phyloP scores from a whole-genome alignment of 2,113 vertebrate species.

The Emydocephalus ijimae region DNA sequence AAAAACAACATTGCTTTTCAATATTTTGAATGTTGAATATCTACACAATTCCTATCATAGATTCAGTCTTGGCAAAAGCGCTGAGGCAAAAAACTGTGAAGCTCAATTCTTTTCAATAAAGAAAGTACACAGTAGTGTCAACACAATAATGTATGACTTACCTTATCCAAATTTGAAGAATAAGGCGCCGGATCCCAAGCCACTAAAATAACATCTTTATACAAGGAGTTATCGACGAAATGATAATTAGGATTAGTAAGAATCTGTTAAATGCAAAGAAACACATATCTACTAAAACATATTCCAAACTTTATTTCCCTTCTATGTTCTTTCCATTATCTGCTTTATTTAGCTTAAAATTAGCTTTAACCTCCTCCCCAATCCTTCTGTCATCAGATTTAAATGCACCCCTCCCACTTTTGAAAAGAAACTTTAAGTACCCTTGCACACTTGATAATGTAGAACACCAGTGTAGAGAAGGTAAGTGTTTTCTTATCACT shows the following conservation, averaged over 20 bases:
- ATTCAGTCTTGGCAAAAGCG: not conserved
- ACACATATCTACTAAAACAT: not conserved
- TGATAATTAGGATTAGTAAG: conserved; percentile 85
- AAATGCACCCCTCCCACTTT: not conserved
- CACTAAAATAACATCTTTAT: conserved; percentile 90
- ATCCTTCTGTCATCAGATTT: not conserved
- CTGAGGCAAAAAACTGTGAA: not conserved
- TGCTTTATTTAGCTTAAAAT: not conserved
- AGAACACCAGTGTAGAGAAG: not conserved
- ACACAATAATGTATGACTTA: conserved; percentile 58
- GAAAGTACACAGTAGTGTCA: not conserved
- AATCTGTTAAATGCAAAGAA: conserved; percentile 77
- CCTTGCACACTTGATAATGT: not conserved
- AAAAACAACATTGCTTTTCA: not conserved
- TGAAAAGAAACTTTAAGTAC: not conserved
- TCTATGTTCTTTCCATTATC: not conserved
- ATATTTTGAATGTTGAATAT: not conserved
- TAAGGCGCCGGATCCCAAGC: conserved; percentile 98
- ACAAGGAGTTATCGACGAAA: conserved; percentile 88
- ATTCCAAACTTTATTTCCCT: conserved; percentile 3
- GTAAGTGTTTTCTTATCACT: not conserved
- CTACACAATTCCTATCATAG: not conserved
- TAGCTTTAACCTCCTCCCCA: not conserved
- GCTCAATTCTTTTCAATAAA: not conserved
- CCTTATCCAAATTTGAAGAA: conserved; percentile 85